A percentile compares a stretch with the other conserved stretches of the same genome.
These are phyloP conservation scores for Dolichopus griseipennis DNA, from an alignment of 2,888 invertebrate species.

Conservation along the genomic window DNA sequence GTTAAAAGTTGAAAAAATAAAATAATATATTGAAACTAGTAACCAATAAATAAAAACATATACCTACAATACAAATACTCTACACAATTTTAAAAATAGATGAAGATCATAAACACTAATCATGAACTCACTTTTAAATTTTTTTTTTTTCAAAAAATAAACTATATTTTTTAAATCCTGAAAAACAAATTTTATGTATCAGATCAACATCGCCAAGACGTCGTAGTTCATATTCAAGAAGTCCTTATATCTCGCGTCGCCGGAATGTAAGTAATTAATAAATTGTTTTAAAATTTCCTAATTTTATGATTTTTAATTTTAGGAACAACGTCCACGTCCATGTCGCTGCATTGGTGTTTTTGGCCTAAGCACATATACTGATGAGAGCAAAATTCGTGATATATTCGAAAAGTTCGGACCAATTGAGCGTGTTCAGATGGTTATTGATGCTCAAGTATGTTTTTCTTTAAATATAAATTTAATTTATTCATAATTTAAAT, in stretches of 20 bases:
- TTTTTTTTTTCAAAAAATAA: background rate
- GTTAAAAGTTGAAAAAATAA: background rate
- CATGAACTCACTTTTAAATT: background rate
- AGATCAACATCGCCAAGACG: slow-evolving; percentile 47
- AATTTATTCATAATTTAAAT: background rate
- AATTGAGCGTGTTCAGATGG: slow-evolving; percentile 86
- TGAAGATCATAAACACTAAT: background rate
- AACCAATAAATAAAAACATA: background rate
- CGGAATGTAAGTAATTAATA: slow-evolving; percentile 57
- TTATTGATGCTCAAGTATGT: slow-evolving; percentile 77
- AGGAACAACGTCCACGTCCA: slow-evolving; percentile 57
- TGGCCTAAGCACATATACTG: slow-evolving; percentile 86
- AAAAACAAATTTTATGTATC: slow-evolving; percentile 25
- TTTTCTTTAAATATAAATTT: background rate
- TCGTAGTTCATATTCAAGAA: slow-evolving; percentile 60
- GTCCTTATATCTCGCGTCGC: slow-evolving; percentile 69
- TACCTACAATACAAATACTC: background rate
- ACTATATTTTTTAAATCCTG: background rate
- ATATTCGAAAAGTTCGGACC: slow-evolving; percentile 89
- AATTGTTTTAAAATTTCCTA: background rate
- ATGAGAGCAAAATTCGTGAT: slow-evolving; percentile 83
- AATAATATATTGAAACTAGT: background rate
- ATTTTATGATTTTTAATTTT: background rate
- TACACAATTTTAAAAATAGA: background rate
- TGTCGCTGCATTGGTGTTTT: slow-evolving; percentile 90